phyloP scores from a whole-genome alignment of 2,888 invertebrate genomes.

The Parnassius smintheus region DNA sequence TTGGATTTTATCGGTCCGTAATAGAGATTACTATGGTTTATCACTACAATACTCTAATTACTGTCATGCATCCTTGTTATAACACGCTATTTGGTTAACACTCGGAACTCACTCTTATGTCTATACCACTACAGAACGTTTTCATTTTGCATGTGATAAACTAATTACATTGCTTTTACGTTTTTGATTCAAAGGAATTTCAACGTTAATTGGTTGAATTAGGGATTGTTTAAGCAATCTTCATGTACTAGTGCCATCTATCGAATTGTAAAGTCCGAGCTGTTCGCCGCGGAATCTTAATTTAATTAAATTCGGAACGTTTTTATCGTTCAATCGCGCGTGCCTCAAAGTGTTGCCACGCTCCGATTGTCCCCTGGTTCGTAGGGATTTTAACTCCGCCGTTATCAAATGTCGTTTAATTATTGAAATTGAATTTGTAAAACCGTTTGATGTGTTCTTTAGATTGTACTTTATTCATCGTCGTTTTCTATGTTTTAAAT shows the following conservation, averaged over 20 bases:
- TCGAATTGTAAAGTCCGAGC: constrained; percentile 46
- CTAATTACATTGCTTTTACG: background rate
- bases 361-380: constrained; percentile 49
- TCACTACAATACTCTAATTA: constrained; percentile 66
- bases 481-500: background rate
- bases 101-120: constrained; percentile 46
- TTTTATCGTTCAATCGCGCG: constrained; percentile 66
- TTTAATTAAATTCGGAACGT: constrained; percentile 74
- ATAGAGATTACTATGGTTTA: constrained; percentile 76
- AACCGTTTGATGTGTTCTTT: constrained; percentile 7
- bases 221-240: constrained; percentile 33
- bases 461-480: constrained; percentile 2
- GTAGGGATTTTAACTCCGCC: constrained; percentile 49
- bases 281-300: constrained; percentile 65
- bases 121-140: constrained; percentile 34
- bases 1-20: constrained; percentile 67
- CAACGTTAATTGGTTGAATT: constrained; percentile 29
- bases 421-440: constrained; percentile 65
- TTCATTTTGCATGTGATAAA: constrained; percentile 2
- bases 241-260: constrained; percentile 37
- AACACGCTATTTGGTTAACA: constrained; percentile 49
- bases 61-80: constrained; percentile 51
- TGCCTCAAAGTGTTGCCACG: constrained; percentile 67
- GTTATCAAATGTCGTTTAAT: constrained; percentile 72
- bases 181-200: constrained; percentile 27